A percentile compares a stretch with the other conserved stretches of the same genome.
These are phyloP conservation scores for Platalea minor DNA, from an alignment of 2,797 vertebrate species.

Conservation along the genomic window DNA sequence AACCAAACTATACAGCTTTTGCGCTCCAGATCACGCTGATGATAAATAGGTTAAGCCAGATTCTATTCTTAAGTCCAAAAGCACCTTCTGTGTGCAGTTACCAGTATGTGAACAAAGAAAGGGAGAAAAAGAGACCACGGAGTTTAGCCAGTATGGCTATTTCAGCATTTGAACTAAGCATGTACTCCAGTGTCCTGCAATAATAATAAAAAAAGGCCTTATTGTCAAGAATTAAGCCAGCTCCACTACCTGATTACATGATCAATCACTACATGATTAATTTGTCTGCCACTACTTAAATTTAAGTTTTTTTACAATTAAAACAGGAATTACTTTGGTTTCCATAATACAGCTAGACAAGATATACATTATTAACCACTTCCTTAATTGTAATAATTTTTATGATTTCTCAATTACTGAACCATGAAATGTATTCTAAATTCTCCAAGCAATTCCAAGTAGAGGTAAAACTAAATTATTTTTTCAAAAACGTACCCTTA, in stretches of 20 bases:
- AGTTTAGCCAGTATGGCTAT: background rate
- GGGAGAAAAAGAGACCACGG: background rate
- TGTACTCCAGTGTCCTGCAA: background rate
- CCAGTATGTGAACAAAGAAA: background rate
- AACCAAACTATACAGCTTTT: background rate
- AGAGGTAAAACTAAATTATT: background rate
- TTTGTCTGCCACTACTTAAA: background rate
- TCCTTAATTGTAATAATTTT: conserved; percentile 36
- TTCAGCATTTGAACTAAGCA: background rate
- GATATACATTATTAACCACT: conserved; percentile 37
- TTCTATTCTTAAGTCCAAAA: background rate
- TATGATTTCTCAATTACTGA: conserved; percentile 6
- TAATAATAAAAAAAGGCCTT: background rate
- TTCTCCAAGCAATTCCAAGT: background rate
- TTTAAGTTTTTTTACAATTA: conserved; percentile 37
- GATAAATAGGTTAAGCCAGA: background rate
- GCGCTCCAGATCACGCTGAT: fast-evolving
- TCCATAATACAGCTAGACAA: background rate
- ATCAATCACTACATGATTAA: background rate
- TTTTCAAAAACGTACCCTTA: background rate
- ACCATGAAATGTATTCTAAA: conserved; percentile 34
- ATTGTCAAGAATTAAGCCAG: background rate
- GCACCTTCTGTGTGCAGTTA: background rate
- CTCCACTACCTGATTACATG: background rate
- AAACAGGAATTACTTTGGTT: conserved; percentile 41